These are phyloP conservation scores for Meloidogyne floridensis DNA, from an alignment of 1,140 invertebrate genomes.

Conservation along the genomic window DNA sequence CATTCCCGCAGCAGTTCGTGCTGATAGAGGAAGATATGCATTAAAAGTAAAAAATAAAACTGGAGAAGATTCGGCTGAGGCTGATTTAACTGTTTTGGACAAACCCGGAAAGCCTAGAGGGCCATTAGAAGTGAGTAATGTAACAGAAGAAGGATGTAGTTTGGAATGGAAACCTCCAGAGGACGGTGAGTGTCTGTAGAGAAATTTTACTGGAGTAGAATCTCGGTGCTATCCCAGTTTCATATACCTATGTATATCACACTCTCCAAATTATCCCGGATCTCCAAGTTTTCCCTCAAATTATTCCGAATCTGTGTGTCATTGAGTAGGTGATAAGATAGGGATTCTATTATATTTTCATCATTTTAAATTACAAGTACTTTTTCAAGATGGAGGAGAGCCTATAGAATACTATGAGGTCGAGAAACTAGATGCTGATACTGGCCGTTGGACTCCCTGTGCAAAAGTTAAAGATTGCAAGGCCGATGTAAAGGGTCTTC, in stretches of 20 bases:
- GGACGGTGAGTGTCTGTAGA: conserved; percentile 28
- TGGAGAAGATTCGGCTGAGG: conserved; percentile 87
- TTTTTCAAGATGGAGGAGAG: conserved; percentile 79
- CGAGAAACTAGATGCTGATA: conserved; percentile 80
- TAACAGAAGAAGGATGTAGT: conserved; percentile 63
- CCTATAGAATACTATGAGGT: conserved; percentile 91
- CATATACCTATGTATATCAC: conserved; percentile 68
- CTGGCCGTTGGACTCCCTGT: conserved; percentile 53
- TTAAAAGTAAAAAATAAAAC: conserved; percentile 87
- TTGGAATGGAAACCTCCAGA: conserved; percentile 68
- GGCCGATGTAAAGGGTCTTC: conserved; percentile 82
- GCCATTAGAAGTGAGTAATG: conserved; percentile 72
- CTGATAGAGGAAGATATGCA: conserved; percentile 87
- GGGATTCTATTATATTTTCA: too few relatives aligned
- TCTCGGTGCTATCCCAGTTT: too few relatives aligned
- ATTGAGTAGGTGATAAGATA: conserved; percentile 67
- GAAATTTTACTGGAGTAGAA: conserved; percentile 48
- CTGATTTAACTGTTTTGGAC: conserved; percentile 86
- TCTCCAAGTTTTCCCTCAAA: too few relatives aligned
- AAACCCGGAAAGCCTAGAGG: conserved; percentile 82
- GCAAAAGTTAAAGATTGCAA: conserved; percentile 68
- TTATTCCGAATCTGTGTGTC: too few relatives aligned
- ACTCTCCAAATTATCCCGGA: too few relatives aligned
- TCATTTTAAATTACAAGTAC: conserved; percentile 56
- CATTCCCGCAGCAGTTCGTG: conserved; percentile 79